phyloP scores from a whole-genome alignment of 2,888 invertebrate species.

The Amblyteles armatorius region DNA sequence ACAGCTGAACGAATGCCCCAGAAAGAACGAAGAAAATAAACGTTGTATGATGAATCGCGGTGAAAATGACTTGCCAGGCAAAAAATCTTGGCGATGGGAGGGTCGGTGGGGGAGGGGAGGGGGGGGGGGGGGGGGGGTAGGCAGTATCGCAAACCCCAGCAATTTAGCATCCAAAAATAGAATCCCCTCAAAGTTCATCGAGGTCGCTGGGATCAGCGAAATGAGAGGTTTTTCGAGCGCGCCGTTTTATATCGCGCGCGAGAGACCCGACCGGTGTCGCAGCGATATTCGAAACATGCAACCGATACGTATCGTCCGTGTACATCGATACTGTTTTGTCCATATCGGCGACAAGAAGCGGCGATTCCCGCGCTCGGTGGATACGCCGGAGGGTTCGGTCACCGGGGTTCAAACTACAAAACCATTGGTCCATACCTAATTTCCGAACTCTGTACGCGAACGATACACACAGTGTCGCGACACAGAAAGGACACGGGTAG shows the following conservation, averaged over 20 bases:
- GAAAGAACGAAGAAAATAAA: neutral
- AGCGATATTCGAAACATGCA: slow-evolving; percentile 38
- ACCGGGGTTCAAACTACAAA: slow-evolving; percentile 31
- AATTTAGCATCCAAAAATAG: slow-evolving; percentile 9
- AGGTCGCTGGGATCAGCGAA: neutral
- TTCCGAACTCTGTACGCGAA: slow-evolving; percentile 48
- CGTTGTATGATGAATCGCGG: slow-evolving; percentile 16
- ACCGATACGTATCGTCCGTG: slow-evolving; percentile 26
- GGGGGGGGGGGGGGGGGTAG: neutral
- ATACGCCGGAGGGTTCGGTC: slow-evolving; percentile 26
- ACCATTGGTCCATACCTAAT: slow-evolving; percentile 52
- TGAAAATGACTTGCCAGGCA: slow-evolving; percentile 4
- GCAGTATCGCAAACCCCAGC: neutral
- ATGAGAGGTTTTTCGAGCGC: neutral
- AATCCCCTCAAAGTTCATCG: slow-evolving; percentile 14
- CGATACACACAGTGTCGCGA: neutral
- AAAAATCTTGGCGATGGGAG: neutral
- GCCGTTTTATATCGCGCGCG: neutral
- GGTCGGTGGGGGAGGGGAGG: neutral
- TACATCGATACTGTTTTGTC: slow-evolving; percentile 27
- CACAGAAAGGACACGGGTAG: slow-evolving; percentile 51
- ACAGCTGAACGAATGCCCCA: neutral
- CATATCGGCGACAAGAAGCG: slow-evolving; percentile 17
- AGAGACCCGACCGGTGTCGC: neutral
- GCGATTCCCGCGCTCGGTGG: slow-evolving; percentile 25